Conservation (phyloP, 1,140 invertebrate species). For the Amphibalanus amphitrite region DNA sequence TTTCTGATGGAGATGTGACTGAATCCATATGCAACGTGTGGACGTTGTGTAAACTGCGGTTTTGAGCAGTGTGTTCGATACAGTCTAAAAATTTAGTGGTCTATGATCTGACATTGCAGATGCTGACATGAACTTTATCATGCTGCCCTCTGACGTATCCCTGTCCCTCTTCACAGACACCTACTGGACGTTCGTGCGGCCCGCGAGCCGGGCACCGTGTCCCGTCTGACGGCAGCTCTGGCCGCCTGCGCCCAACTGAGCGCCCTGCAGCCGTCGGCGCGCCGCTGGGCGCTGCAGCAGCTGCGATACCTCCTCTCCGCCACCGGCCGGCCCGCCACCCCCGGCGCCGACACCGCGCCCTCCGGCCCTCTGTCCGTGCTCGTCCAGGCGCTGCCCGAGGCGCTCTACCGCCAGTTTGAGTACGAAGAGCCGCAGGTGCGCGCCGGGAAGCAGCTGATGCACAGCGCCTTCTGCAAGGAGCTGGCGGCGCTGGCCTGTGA, state of each 20-base stretch:
- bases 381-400: constrained; percentile 54
- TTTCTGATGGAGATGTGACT: no score
- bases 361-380: constrained; percentile 24
- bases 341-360: constrained; percentile 20
- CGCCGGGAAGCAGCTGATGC: constrained; percentile 62
- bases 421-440: constrained; percentile 84
- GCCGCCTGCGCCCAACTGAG: constrained; percentile 77
- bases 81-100: no score
- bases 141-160: no score
- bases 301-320: constrained; percentile 42
- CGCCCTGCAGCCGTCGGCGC: constrained; percentile 49
- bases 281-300: constrained; percentile 68
- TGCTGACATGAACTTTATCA: no score
- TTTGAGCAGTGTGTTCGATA: no score
- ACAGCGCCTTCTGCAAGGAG: constrained; percentile 80
- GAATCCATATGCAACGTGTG: no score
- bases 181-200: constrained; percentile 53
- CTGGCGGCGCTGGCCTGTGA: constrained; percentile 76
- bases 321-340: constrained; percentile 24
- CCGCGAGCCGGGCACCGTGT: constrained; percentile 34
- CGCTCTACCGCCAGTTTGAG: constrained; percentile 73
- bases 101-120: no score
- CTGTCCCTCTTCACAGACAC: no score
- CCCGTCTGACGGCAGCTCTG: constrained; percentile 60
- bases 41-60: no score